A percentile compares a stretch with the other conserved stretches of the same genome.
phyloP scores from a whole-genome alignment of 2,888 invertebrate species.

The Drosophila atripex region DNA sequence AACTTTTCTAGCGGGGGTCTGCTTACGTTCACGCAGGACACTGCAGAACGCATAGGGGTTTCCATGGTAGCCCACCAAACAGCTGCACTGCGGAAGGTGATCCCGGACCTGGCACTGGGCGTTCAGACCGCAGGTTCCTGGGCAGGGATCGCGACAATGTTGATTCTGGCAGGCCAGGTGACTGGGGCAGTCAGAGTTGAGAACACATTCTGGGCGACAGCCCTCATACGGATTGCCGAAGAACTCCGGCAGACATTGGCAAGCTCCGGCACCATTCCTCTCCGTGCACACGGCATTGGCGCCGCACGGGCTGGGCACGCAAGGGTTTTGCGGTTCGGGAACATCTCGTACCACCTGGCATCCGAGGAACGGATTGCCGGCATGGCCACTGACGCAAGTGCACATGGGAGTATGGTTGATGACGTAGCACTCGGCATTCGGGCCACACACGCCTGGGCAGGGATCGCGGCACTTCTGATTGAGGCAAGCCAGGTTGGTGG shows the following conservation, averaged over 20 bases:
- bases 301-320: conserved; percentile 91
- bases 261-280: conserved; percentile 87
- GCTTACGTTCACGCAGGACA: conserved; percentile 84
- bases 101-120: conserved; percentile 90
- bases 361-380: conserved; percentile 86
- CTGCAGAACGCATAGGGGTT: conserved; percentile 89
- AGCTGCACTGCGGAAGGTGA: conserved; percentile 88
- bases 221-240: conserved; percentile 91
- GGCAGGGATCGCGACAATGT: conserved; percentile 91
- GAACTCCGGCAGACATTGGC: conserved; percentile 89
- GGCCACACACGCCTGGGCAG: conserved; percentile 88
- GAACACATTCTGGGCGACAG: conserved; percentile 89
- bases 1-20: neutral
- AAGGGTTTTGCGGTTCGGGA: conserved; percentile 84
- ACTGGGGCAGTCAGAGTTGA: conserved; percentile 89
- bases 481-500: conserved; percentile 89
- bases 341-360: conserved; percentile 64
- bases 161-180: conserved; percentile 88
- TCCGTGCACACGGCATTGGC: conserved; percentile 89
- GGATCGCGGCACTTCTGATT: conserved; percentile 90
- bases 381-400: conserved; percentile 85
- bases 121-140: conserved; percentile 90
- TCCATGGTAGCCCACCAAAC: conserved; percentile 89
- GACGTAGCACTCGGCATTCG: conserved; percentile 86
- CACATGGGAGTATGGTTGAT: conserved; percentile 87